Base-by-base conservation (phyloP, 2,888 invertebrate genomes). In the Drosophila birchii region DNA sequence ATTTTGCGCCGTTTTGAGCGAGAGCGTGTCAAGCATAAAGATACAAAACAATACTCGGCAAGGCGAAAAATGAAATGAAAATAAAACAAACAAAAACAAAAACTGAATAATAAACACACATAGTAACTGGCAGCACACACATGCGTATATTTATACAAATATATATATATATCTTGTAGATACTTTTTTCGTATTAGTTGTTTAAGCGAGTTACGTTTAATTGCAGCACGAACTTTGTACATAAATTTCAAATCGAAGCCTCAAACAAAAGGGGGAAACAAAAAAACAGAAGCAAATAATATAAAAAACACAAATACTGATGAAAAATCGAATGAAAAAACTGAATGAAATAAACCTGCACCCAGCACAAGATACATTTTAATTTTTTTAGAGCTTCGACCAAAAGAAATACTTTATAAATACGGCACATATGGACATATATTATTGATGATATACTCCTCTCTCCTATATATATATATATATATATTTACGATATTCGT, bases 21-120 rank as follows among this genome's bases (percentile, higher is more conserved):
- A 86, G 86, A 86, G 89, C 85, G 89, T 86, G 89, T 89, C 85
- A 76, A 73, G 85, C 89, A 86, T 86, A 89, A 89, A 86, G 86
- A 86, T 89, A 88, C 81, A 78, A 55, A 64, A 54, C 63, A 54
- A 71, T 53, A 73, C 49, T 66, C 45, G 69, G 51, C 51, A 53
- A 51, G 67, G 75, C 47, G 16, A 58, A 47, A 58, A 29, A 70
- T 47, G 67, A 56, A 56, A 47, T 43, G 34, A 41, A 49, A 70
- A 39, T 47, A 70, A 69, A 26, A 16, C 36, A 69, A 56, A 69
- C 58, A 69, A 26, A 39, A 43, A 44, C 43, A 41, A 11, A 41
- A 67, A 55, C 32, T 44, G 57, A 69, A 51, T 69, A 69, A 66
- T 66, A 53, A 68, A 58, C 57, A 64, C 53, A 75, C 11, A 47